These are phyloP conservation scores for Eudasyphora cyanicolor DNA, from an alignment of 2,888 invertebrate species.

Conservation along the genomic window DNA sequence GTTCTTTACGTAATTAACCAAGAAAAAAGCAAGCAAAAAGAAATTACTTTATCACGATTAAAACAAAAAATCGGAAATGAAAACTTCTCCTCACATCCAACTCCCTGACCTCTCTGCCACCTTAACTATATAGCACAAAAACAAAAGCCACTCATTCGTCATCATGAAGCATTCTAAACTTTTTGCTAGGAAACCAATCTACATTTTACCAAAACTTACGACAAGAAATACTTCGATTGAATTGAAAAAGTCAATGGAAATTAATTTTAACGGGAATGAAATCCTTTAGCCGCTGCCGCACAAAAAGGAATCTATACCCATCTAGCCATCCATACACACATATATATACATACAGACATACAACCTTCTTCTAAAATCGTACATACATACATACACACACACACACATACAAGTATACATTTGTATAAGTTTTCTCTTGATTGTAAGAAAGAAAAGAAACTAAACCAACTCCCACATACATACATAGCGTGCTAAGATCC, in stretches of 20 bases:
- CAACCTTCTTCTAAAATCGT: too few relatives aligned
- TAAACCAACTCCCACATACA: conserved; percentile 12
- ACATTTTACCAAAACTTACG: neutral
- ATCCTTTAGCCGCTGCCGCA: neutral
- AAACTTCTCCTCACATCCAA: neutral
- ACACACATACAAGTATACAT: conserved; percentile 25
- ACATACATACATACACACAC: conserved; percentile 26
- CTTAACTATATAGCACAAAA: neutral
- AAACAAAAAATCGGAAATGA: neutral
- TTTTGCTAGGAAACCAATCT: neutral
- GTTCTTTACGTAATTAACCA: conserved; percentile 37
- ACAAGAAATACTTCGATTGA: neutral
- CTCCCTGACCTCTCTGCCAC: neutral
- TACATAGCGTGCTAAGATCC: conserved; percentile 43
- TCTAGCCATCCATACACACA: conserved; percentile 21
- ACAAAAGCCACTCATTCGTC: neutral
- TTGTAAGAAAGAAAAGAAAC: conserved; percentile 1
- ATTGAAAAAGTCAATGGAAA: conserved; percentile 27
- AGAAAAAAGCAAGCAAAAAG: neutral
- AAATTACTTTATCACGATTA: neutral
- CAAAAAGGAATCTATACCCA: neutral
- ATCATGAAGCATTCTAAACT: too few relatives aligned
- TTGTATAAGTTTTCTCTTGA: neutral
- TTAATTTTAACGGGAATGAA: conserved; percentile 2
- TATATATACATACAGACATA: conserved; percentile 28